These are phyloP conservation scores for Grallaria varia DNA, from an alignment of 2,113 vertebrate genomes.

Conservation along the genomic window DNA sequence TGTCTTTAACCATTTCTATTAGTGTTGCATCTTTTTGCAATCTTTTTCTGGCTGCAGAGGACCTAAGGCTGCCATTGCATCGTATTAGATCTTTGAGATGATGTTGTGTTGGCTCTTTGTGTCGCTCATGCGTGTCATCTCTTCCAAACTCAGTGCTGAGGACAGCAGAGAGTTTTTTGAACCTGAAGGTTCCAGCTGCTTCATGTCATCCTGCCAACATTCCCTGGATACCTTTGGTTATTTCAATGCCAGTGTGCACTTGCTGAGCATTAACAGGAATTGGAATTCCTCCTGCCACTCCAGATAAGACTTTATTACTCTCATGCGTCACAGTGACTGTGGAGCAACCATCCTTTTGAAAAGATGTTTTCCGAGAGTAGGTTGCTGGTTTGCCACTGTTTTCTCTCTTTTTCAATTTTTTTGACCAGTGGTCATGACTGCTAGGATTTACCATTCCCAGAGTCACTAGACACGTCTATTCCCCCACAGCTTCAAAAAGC, in stretches of 20 bases:
- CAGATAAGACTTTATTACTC: background rate
- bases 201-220: background rate
- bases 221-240: background rate
- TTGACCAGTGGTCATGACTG: background rate
- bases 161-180: background rate
- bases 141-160: background rate
- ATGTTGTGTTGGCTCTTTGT: background rate
- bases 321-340: background rate
- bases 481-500: background rate
- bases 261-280: background rate
- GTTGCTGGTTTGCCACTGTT: background rate
- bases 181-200: background rate
- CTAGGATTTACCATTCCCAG: background rate
- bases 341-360: background rate
- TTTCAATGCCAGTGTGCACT: background rate
- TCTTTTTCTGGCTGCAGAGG: background rate
- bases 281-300: background rate
- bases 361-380: background rate
- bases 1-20: background rate
- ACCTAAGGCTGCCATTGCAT: background rate
- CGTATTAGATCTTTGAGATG: background rate
- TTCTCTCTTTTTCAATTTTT: background rate
- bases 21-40: background rate
- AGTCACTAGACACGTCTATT: background rate
- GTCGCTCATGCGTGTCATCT: background rate